Percentiles rank a stretch among this genome's conserved stretches.
Evolutionary conservation across 2,797 vertebrate genomes (phyloP).

Genomic region (Gymnodraco acuticeps): DNA sequence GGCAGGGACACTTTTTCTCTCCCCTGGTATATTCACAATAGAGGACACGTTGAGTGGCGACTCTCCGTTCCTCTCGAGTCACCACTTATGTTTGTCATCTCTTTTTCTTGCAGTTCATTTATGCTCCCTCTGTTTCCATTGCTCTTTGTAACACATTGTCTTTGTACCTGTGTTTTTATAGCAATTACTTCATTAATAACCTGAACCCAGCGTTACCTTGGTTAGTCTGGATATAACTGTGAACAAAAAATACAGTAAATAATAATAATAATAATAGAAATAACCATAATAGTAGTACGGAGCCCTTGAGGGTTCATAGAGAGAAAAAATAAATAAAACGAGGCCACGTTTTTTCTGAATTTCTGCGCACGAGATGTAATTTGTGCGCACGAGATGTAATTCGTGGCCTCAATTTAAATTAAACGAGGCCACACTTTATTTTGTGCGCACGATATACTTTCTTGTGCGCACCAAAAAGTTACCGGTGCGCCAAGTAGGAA

Average conservation of each 20-base stretch:
- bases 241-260: background rate
- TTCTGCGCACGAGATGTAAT: too few relatives aligned
- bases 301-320: too few relatives aligned
- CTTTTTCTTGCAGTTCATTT: constrained; percentile 18
- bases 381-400: too few relatives aligned
- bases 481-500: too few relatives aligned
- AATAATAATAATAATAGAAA: background rate
- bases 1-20: constrained; percentile 55
- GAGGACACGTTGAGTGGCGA: constrained; percentile 54
- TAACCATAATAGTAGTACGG: too few relatives aligned
- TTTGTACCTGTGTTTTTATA: background rate
- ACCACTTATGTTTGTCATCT: constrained; percentile 35
- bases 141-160: background rate
- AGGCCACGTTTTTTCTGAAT: too few relatives aligned
- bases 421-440: too few relatives aligned
- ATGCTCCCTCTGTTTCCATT: background rate
- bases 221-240: background rate
- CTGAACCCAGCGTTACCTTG: background rate
- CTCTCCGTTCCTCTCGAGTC: constrained; percentile 48
- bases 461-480: too few relatives aligned
- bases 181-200: background rate
- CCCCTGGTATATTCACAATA: constrained; percentile 44
- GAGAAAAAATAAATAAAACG: too few relatives aligned
- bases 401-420: too few relatives aligned
- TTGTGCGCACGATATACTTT: too few relatives aligned